Evolutionary conservation across 2,888 invertebrate species (phyloP).

Genomic region (Epinotia brunnichana): DNA sequence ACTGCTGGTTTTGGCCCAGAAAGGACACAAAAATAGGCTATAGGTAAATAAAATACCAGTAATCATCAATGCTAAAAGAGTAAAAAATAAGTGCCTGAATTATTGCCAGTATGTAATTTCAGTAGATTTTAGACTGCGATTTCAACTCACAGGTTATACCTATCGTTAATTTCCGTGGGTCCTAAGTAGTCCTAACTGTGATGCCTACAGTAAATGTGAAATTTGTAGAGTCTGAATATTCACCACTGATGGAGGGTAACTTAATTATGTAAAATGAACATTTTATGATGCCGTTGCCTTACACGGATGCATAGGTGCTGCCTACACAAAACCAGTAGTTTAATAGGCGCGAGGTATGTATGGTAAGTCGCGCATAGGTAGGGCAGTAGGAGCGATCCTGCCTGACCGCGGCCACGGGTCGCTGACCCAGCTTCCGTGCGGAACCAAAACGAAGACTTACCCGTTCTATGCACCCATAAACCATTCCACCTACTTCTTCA

Average conservation of each 20-base stretch:
- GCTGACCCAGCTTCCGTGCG: constrained; percentile 52
- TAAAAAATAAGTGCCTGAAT: too few relatives aligned
- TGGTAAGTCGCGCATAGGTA: constrained; percentile 47
- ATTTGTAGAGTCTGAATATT: background rate
- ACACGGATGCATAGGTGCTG: constrained; percentile 49
- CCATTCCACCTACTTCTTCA: constrained; percentile 41
- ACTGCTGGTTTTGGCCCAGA: background rate
- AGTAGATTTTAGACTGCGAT: too few relatives aligned
- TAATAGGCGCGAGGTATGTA: constrained; percentile 44
- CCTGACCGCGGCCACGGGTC: constrained; percentile 49
- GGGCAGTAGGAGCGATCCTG: constrained; percentile 52
- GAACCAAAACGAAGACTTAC: constrained; percentile 32
- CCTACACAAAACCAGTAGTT: constrained; percentile 51
- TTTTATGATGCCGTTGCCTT: constrained; percentile 47
- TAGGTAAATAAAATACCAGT: too few relatives aligned
- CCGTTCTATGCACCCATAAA: constrained; percentile 37
- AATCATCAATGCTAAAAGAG: too few relatives aligned
- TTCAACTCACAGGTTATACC: too few relatives aligned
- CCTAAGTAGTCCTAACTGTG: too few relatives aligned
- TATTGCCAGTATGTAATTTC: too few relatives aligned
- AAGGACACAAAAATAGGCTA: background rate
- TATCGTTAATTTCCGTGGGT: too few relatives aligned
- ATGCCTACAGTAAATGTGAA: too few relatives aligned
- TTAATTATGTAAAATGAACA: constrained; percentile 46
- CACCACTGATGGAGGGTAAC: constrained; percentile 7